These are phyloP conservation scores for Ctenoplectra terminalis DNA, from an alignment of 1,140 invertebrate genomes.

Conservation along the genomic window DNA sequence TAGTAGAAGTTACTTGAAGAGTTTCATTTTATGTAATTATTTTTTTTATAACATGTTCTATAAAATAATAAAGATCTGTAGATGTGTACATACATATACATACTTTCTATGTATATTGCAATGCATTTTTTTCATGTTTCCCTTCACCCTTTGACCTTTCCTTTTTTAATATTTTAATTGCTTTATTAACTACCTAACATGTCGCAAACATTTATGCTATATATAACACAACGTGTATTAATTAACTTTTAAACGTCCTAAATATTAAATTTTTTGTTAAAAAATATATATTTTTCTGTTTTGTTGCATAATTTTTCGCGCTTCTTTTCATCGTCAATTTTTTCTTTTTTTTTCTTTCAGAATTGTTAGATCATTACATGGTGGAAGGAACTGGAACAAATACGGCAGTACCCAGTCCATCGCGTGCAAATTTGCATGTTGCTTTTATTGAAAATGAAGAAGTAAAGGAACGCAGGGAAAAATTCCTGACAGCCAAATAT, in stretches of 20 bases:
- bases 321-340: too few species aligned
- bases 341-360: background rate
- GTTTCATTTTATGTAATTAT: slow-evolving; percentile 2
- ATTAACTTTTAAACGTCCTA: too few species aligned
- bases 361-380: slow-evolving; percentile 55
- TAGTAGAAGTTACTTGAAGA: background rate
- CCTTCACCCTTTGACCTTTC: too few species aligned
- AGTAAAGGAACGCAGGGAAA: slow-evolving; percentile 94
- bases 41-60: slow-evolving; percentile 8
- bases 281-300: background rate
- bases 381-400: slow-evolving; percentile 80
- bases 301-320: background rate
- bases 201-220: background rate
- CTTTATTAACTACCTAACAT: slow-evolving; percentile 18
- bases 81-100: background rate
- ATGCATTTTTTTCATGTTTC: background rate
- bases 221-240: background rate
- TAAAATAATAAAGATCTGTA: slow-evolving; percentile 19
- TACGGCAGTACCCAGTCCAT: slow-evolving; percentile 87
- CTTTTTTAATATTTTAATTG: background rate
- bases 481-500: slow-evolving; percentile 98
- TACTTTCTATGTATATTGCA: background rate
- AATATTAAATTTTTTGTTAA: background rate
- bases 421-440: slow-evolving; percentile 91
- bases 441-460: slow-evolving; percentile 94